These are phyloP conservation scores for Festucalex cinctus DNA, from an alignment of 2,113 vertebrate genomes.

Conservation along the genomic window DNA sequence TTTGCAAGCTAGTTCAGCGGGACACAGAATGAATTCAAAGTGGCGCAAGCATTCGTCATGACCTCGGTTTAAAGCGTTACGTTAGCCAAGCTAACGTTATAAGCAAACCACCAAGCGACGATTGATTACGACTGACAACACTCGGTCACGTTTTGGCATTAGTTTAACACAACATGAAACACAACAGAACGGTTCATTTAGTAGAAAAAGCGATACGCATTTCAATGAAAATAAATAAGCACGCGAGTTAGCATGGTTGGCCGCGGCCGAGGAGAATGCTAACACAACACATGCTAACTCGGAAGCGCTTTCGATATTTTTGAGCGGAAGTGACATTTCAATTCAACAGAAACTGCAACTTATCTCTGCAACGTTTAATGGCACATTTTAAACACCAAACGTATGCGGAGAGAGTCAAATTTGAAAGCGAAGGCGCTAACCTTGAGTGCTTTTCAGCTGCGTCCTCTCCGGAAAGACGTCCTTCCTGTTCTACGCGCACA, in stretches of 20 bases:
- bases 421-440: constrained; percentile 33
- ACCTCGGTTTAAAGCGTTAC: not conserved
- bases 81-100: not conserved
- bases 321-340: too few relatives aligned
- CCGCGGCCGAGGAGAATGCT: not conserved
- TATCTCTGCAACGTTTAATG: not conserved
- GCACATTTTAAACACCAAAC: not conserved
- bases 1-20: not conserved
- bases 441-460: constrained; percentile 24
- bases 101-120: not conserved
- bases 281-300: not conserved
- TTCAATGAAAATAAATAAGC: not conserved
- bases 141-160: not conserved
- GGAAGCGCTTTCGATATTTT: not conserved
- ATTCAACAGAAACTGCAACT: not conserved
- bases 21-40: not conserved
- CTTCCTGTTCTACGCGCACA: constrained; percentile 26
- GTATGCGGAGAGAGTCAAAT: not conserved
- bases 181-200: not conserved
- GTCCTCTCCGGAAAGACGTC: constrained; percentile 46
- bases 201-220: not conserved
- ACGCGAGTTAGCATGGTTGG: not conserved
- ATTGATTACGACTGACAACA: not conserved
- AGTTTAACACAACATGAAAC: not conserved
- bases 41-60: not conserved